Percentiles rank a stretch among this genome's conserved stretches.
Evolutionary conservation across 2,797 vertebrate genomes (phyloP).

Genomic region (Sebastes ruberrimus): DNA sequence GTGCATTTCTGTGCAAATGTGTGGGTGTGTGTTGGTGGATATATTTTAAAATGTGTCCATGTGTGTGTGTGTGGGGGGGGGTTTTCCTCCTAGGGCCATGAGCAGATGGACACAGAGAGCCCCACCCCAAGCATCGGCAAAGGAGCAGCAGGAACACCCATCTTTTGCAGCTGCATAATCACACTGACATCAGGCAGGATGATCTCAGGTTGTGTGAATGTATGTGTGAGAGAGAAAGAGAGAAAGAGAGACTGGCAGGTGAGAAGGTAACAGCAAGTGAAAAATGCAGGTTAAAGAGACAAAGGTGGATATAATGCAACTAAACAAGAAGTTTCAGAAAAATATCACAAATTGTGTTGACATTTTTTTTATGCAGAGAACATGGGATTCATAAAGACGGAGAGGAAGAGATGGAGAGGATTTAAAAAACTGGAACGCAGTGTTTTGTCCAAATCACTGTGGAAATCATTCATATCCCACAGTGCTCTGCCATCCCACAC

Average conservation of each 20-base stretch:
- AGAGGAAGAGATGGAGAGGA: conserved; percentile 11
- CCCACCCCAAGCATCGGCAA: conserved; percentile 53
- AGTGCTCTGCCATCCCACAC: conserved; percentile 7
- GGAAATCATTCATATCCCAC: conserved; percentile 30
- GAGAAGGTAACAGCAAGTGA: not conserved
- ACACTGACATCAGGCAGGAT: conserved; percentile 54
- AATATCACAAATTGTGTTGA: not conserved
- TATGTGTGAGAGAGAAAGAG: not conserved
- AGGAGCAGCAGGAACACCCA: conserved; percentile 56
- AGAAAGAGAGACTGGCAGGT: not conserved
- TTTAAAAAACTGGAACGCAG: conserved; percentile 28
- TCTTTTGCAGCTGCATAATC: conserved; percentile 69
- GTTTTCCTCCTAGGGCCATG: conserved; percentile 50
- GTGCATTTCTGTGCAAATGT: not conserved
- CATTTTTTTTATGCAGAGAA: not conserved
- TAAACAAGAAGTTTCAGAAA: not conserved
- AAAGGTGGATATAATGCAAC: not conserved
- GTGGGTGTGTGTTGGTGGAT: conserved; percentile 4
- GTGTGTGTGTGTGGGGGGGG: not conserved
- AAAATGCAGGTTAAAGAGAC: not conserved
- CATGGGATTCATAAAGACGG: not conserved
- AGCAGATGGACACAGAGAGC: conserved; percentile 68
- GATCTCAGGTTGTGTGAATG: conserved; percentile 40
- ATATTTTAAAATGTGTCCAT: conserved; percentile 29
- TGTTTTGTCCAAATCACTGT: conserved; percentile 25